These are phyloP conservation scores for Oxygymnocypris stewartii DNA, from an alignment of 2,113 vertebrate species.

Conservation along the genomic window DNA sequence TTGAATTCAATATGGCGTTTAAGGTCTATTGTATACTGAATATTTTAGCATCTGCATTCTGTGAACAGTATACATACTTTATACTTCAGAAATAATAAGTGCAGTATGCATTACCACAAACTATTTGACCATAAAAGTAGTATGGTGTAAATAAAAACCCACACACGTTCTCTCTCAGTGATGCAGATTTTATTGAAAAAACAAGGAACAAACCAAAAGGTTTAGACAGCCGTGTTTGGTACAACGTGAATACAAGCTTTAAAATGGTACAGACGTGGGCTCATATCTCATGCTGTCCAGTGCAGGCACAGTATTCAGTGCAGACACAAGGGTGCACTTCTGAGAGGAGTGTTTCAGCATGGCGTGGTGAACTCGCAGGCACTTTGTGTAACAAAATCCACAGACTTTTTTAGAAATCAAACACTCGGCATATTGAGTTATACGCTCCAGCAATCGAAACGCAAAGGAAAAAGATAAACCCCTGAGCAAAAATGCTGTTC, in stretches of 20 bases:
- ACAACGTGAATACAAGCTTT: constrained; percentile 23
- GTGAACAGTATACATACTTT: background rate
- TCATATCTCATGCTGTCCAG: constrained; percentile 45
- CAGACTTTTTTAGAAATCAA: constrained; percentile 17
- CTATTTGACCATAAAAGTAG: background rate
- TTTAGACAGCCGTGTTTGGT: constrained; percentile 27
- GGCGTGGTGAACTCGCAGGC: background rate
- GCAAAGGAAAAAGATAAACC: constrained; percentile 12
- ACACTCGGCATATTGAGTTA: background rate
- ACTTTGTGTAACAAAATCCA: constrained; percentile 6
- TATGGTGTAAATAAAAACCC: background rate
- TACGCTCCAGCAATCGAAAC: constrained; percentile 4
- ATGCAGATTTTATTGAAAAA: constrained; percentile 62
- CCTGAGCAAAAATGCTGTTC: constrained; percentile 57
- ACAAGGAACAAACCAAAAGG: constrained; percentile 25
- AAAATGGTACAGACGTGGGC: constrained; percentile 18
- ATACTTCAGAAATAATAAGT: background rate
- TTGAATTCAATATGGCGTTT: background rate
- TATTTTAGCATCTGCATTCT: background rate
- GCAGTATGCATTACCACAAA: background rate
- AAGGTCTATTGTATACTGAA: background rate
- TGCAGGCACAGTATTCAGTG: constrained; percentile 55
- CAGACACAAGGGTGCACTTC: constrained; percentile 16
- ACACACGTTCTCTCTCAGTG: constrained; percentile 1
- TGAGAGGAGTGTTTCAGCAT: constrained; percentile 36